These are phyloP conservation scores for Sinelater perroti DNA, from an alignment of 2,888 invertebrate species.

Conservation along the genomic window DNA sequence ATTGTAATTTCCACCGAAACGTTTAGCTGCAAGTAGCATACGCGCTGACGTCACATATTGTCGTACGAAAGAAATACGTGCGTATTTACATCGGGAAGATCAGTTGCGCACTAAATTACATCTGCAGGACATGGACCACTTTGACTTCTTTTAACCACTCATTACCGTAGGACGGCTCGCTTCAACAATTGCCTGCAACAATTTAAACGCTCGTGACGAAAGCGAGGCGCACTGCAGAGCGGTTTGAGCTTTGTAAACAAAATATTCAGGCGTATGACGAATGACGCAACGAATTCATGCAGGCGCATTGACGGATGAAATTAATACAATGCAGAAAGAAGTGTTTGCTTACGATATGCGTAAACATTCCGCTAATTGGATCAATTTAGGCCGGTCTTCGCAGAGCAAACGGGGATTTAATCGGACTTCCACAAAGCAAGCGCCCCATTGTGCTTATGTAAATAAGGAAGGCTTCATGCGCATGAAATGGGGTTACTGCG, in stretches of 20 bases:
- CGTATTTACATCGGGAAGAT: conserved; percentile 23
- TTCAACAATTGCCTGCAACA: no score
- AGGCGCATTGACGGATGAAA: background rate
- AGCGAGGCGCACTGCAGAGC: no score
- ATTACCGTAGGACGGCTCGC: no score
- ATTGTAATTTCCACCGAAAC: conserved; percentile 31
- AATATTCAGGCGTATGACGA: background rate
- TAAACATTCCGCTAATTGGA: conserved; percentile 40
- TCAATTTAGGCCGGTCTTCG: conserved; percentile 39
- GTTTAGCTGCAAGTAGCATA: conserved; percentile 27
- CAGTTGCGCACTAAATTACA: conserved; percentile 10
- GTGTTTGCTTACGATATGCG: conserved; percentile 33
- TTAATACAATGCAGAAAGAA: conserved; percentile 20
- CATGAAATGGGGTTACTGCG: conserved; percentile 24
- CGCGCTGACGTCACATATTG: conserved; percentile 20
- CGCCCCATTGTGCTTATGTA: conserved; percentile 39
- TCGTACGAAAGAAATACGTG: conserved; percentile 22
- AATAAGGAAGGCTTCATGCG: conserved; percentile 24
- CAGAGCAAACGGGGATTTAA: conserved; percentile 36
- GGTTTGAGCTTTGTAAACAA: conserved; percentile 6
- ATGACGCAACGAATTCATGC: conserved; percentile 1
- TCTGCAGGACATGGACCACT: background rate
- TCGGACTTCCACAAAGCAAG: conserved; percentile 33
- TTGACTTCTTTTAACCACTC: conserved; percentile 22
- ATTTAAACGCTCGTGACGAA: no score